phyloP scores from a whole-genome alignment of 2,797 vertebrate genomes.

The Gymnoscopelus microlampas region DNA sequence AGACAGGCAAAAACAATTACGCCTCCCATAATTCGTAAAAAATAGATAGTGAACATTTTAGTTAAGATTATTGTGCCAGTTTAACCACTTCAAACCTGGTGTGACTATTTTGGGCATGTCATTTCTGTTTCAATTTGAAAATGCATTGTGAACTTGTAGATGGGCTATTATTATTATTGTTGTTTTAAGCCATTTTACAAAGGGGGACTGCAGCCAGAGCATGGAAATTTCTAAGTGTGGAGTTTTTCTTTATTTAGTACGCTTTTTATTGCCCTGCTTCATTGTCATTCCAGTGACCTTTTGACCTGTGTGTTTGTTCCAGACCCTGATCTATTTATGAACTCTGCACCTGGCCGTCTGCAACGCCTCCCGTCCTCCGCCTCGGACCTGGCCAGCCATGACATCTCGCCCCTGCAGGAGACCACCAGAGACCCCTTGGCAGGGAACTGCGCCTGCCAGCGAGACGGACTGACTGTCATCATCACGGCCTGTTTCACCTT shows the following conservation, averaged over 20 bases:
- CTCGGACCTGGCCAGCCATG: slow-evolving; percentile 92
- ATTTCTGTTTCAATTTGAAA: too few species aligned
- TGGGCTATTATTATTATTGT: too few species aligned
- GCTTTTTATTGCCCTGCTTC: neutral
- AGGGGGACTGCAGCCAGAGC: too few species aligned
- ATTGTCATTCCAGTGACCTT: neutral
- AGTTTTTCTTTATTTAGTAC: neutral
- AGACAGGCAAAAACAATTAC: too few species aligned
- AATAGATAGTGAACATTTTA: too few species aligned
- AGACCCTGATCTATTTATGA: slow-evolving; percentile 96
- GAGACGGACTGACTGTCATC: slow-evolving; percentile 95
- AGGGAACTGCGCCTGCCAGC: slow-evolving; percentile 91
- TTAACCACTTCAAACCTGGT: too few species aligned
- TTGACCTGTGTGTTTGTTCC: slow-evolving; percentile 5
- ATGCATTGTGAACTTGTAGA: too few species aligned
- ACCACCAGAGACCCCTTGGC: slow-evolving; percentile 91
- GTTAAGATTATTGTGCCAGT: too few species aligned
- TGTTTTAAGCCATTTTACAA: too few species aligned
- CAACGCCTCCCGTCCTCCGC: slow-evolving; percentile 95
- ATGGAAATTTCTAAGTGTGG: too few species aligned
- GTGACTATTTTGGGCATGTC: too few species aligned
- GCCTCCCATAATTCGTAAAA: too few species aligned
- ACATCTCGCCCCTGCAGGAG: slow-evolving; percentile 89
- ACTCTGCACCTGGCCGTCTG: slow-evolving; percentile 86
- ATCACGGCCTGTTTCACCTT: slow-evolving; percentile 97